A percentile compares a stretch with the other conserved stretches of the same genome.
These are phyloP conservation scores for Drosophila anomelani DNA, from an alignment of 2,888 invertebrate species.

Conservation along the genomic window DNA sequence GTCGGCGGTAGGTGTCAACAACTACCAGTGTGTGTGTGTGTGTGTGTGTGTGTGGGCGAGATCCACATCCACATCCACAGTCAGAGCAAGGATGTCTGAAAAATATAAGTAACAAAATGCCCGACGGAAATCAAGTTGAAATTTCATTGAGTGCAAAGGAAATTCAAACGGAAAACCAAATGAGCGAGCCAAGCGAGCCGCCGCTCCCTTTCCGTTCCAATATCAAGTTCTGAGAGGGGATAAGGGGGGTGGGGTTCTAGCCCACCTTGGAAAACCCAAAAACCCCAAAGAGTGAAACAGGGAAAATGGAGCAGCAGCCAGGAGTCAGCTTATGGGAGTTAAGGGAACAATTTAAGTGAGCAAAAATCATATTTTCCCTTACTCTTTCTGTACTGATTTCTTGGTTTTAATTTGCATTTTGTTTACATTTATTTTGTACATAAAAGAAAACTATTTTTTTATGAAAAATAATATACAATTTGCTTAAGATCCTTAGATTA, in stretches of 20 bases:
- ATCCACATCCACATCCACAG: not conserved
- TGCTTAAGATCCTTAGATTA: not conserved
- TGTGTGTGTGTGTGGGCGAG: slow-evolving; percentile 10
- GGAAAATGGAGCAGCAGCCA: slow-evolving; percentile 1
- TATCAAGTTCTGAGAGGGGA: not conserved
- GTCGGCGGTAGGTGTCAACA: slow-evolving; percentile 44
- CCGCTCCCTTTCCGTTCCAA: slow-evolving; percentile 6
- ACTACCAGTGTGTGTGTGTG: slow-evolving; percentile 19
- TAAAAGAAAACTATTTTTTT: not conserved
- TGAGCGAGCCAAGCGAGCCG: slow-evolving; percentile 52
- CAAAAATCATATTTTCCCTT: slow-evolving; percentile 18
- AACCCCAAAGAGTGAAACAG: slow-evolving; percentile 22
- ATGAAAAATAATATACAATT: not conserved
- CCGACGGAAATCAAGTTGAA: slow-evolving; percentile 79
- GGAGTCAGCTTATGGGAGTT: slow-evolving; percentile 2
- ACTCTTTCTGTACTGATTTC: not conserved
- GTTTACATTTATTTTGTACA: not conserved
- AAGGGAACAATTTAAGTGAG: slow-evolving; percentile 8
- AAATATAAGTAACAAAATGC: slow-evolving; percentile 76
- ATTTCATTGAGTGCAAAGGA: slow-evolving; percentile 79
- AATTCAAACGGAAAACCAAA: slow-evolving; percentile 79
- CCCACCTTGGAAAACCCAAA: not conserved
- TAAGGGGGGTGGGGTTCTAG: not conserved
- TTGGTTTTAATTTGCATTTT: not conserved
- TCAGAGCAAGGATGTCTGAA: slow-evolving; percentile 49